Evolutionary conservation across 2,888 invertebrate genomes (phyloP).

Genomic region (Torymus aiolomorphi): DNA sequence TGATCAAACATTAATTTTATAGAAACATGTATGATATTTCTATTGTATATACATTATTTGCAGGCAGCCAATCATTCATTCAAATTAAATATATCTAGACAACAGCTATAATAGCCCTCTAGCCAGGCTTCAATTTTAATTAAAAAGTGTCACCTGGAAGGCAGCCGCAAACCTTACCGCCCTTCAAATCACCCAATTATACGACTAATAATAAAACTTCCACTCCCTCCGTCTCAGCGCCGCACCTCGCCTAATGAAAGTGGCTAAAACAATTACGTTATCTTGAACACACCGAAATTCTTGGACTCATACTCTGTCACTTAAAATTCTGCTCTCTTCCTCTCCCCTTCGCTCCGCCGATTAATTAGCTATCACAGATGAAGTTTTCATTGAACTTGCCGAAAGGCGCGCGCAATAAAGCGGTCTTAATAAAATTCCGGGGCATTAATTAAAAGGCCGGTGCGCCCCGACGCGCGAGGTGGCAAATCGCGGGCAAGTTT

Average conservation of each 20-base stretch:
- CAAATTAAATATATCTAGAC: too few species aligned
- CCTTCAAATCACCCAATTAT: too few species aligned
- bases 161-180: too few species aligned
- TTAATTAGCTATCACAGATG: conserved; percentile 58
- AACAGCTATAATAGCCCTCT: too few species aligned
- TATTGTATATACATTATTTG: too few species aligned
- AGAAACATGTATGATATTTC: too few species aligned
- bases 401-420: conserved; percentile 47
- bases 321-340: conserved; percentile 37
- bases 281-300: conserved; percentile 7
- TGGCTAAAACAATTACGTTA: conserved; percentile 37
- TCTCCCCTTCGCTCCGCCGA: not conserved
- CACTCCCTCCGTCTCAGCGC: not conserved
- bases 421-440: conserved; percentile 55
- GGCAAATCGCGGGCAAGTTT: conserved; percentile 49
- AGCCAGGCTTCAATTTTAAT: too few species aligned
- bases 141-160: too few species aligned
- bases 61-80: too few species aligned
- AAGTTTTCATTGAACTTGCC: conserved; percentile 56
- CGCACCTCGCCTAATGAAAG: conserved; percentile 19
- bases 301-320: conserved; percentile 17
- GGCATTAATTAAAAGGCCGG: conserved; percentile 57
- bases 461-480: conserved; percentile 33
- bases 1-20: too few species aligned
- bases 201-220: too few species aligned